Conservation (phyloP, 2,797 vertebrate genomes). For the Echeneis naucrates region DNA sequence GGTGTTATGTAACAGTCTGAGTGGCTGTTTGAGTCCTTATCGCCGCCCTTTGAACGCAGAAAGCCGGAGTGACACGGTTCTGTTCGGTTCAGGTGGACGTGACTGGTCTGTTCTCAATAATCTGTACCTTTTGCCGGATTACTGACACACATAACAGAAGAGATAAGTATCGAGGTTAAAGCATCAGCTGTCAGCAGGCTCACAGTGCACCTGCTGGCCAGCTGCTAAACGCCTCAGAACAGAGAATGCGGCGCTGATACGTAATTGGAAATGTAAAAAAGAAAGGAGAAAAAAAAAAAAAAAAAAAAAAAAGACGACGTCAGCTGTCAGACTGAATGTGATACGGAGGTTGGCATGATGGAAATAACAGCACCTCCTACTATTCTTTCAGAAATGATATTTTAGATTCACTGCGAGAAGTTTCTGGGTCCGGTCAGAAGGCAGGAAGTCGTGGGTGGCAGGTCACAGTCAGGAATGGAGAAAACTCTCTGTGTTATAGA, state of each 20-base stretch:
- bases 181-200: constrained; percentile 32
- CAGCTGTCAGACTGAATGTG: not conserved
- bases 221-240: not conserved
- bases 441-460: not conserved
- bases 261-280: not conserved
- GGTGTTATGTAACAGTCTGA: not conserved
- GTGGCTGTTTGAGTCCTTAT: constrained; percentile 1
- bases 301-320: not conserved
- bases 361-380: not conserved
- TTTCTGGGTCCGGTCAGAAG: constrained; percentile 31
- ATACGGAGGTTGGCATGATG: not conserved
- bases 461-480: not conserved
- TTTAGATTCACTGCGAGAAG: constrained; percentile 23
- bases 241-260: not conserved
- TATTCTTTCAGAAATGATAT: not conserved
- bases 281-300: too few species aligned
- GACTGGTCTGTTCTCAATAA: not conserved
- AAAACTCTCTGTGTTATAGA: not conserved
- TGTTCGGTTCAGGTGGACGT: not conserved
- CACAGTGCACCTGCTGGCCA: constrained; percentile 47
- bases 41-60: not conserved
- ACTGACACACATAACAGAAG: constrained; percentile 34
- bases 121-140: not conserved
- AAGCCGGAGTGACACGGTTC: not conserved
- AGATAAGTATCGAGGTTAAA: constrained; percentile 52